Percentiles rank a stretch among this genome's conserved stretches.
Evolutionary conservation across 2,888 invertebrate species (phyloP).

Genomic region (Griposia aprilina): DNA sequence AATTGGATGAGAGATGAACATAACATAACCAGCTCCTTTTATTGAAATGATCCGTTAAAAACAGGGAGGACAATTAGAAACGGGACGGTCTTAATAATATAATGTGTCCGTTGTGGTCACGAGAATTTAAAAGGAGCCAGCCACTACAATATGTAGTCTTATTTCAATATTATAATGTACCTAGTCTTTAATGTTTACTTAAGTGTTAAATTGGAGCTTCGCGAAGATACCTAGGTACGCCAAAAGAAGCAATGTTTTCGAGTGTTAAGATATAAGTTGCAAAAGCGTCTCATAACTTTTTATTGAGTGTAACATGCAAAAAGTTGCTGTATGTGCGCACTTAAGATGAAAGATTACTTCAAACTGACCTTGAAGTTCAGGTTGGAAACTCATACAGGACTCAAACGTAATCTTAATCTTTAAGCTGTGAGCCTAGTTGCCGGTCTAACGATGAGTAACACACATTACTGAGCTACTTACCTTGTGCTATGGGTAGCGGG

Average conservation of each 20-base stretch:
- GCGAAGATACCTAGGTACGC: background rate
- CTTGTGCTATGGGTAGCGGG: background rate
- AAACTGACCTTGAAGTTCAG: background rate
- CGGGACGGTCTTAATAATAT: no score
- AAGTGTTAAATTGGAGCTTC: background rate
- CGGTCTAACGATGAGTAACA: no score
- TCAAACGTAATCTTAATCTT: background rate
- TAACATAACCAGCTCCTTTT: no score
- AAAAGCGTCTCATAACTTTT: slow-evolving; percentile 25
- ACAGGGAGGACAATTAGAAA: background rate
- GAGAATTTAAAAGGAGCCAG: background rate
- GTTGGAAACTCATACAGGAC: background rate
- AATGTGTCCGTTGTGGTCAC: background rate
- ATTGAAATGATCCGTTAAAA: background rate
- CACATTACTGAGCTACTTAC: background rate
- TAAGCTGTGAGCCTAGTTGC: background rate
- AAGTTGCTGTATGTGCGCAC: background rate
- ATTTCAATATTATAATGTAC: background rate
- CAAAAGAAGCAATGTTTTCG: background rate
- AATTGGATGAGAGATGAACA: background rate
- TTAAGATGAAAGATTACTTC: background rate
- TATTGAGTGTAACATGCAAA: background rate
- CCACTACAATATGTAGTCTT: background rate
- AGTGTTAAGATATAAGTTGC: background rate
- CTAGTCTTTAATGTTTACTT: background rate